phyloP scores from a whole-genome alignment of 2,113 vertebrate species.

The Trematocara variabile region DNA sequence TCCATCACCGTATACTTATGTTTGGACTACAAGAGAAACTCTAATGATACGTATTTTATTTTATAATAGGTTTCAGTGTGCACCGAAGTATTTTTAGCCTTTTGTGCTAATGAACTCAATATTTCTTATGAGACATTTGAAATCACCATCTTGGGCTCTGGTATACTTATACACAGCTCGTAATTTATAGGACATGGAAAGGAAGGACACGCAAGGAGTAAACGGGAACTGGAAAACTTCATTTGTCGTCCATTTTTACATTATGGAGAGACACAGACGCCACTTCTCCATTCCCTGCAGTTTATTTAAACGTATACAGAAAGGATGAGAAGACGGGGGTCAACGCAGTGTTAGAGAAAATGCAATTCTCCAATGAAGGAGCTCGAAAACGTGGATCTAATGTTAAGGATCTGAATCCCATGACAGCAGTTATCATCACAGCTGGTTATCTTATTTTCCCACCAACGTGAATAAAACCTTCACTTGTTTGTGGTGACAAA shows the following conservation, averaged over 20 bases:
- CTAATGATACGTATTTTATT: rapidly evolving
- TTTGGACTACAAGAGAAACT: background rate
- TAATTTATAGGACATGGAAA: background rate
- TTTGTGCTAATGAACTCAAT: background rate
- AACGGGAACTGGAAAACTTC: slow-evolving; percentile 11
- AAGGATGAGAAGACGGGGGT: background rate
- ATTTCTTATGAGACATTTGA: background rate
- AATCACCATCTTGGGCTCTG: background rate
- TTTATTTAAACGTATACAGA: background rate
- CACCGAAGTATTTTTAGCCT: background rate
- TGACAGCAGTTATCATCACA: background rate
- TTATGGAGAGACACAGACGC: background rate
- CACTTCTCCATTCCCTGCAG: background rate
- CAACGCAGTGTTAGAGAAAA: background rate
- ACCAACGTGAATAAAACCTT: background rate
- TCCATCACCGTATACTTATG: background rate
- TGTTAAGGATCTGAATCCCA: background rate
- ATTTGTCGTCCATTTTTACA: background rate
- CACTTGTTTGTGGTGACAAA: background rate
- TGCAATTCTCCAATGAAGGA: background rate
- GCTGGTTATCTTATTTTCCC: slow-evolving; percentile 6
- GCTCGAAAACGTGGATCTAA: background rate
- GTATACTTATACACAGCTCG: background rate
- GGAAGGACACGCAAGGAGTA: background rate
- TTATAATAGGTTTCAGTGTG: background rate